Base-by-base conservation (phyloP, 2,113 vertebrate species). In the Pionites leucogaster region DNA sequence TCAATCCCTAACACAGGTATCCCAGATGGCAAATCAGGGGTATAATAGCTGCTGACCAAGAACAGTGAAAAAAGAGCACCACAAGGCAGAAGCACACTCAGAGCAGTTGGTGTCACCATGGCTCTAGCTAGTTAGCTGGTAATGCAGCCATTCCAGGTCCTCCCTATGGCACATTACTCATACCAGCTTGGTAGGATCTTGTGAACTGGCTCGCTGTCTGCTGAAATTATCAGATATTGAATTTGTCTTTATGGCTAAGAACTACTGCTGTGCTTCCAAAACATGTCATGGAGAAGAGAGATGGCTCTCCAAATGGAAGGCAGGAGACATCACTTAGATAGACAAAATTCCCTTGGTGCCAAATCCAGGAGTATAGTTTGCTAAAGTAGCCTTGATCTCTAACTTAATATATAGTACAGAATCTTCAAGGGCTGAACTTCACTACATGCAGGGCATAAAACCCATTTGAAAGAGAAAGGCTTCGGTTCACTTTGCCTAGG, bases 71-170 rank as follows among this genome's bases (percentile, higher is more conserved):
- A 52, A 24, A 3, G 4, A 17, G 14, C 17, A 65, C 18, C 29
- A 11, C 25, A 41, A 53, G 8, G 64, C 50, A 76, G 37, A 76
- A 76, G 17, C 19, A 35, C 9, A 2, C 16, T 39, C 47, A 28
- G 53, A 89, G 24, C 13, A 11, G 20, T 25, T 42, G 6, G 17
- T 37, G 52, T 55, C 39, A 44, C 19, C 8, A 7, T 5, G 27
- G 28, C 59, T 39, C 13, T 29, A 25, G 39, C 22, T 42, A 29
- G 19, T 31, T 52, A 23, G 8, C 57, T 46, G 49, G 27, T 17
- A 6, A 31, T 0, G 0, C 20, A 74, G 67, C 12, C 1, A 0
- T 42, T 71, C 37, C 29, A 22, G 5, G 5, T 22, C 3, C 0
- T 59, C 57, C 42, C n/a, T 46, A 10, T 6, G 29, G 16, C 12